These are phyloP conservation scores for Aricia agestis DNA, from an alignment of 1,140 invertebrate species.

Conservation along the genomic window DNA sequence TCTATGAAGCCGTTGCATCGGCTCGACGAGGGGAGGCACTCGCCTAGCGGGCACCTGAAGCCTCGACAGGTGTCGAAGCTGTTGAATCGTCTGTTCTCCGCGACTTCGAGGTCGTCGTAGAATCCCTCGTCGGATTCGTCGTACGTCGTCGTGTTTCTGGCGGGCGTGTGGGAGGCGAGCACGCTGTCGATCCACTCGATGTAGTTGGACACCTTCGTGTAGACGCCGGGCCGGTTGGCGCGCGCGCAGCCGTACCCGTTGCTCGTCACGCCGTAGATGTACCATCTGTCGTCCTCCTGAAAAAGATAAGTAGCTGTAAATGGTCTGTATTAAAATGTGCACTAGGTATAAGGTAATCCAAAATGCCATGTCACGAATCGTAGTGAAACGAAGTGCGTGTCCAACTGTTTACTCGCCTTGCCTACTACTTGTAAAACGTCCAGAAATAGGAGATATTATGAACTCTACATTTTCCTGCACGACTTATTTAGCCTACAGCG, in stretches of 20 bases:
- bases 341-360: too few species aligned
- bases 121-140: constrained; percentile 58
- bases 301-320: not conserved
- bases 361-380: too few species aligned
- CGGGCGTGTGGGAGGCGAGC: constrained; percentile 55
- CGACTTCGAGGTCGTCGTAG: constrained; percentile 63
- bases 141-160: constrained; percentile 40
- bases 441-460: too few species aligned
- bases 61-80: constrained; percentile 78
- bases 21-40: constrained; percentile 82
- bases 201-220: constrained; percentile 90
- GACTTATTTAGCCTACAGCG: too few species aligned
- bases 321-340: too few species aligned
- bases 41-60: constrained; percentile 84
- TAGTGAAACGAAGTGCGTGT: too few species aligned
- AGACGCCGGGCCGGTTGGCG: constrained; percentile 89
- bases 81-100: constrained; percentile 57
- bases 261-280: constrained; percentile 85
- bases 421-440: too few species aligned
- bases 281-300: constrained; percentile 78
- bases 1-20: constrained; percentile 87
- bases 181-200: constrained; percentile 84
- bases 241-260: constrained; percentile 93
- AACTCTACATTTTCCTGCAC: too few species aligned
- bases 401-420: too few species aligned